A percentile compares a stretch with the other conserved stretches of the same genome.
Conservation (phyloP, 2,113 vertebrate genomes). For the Nestor notabilis region DNA sequence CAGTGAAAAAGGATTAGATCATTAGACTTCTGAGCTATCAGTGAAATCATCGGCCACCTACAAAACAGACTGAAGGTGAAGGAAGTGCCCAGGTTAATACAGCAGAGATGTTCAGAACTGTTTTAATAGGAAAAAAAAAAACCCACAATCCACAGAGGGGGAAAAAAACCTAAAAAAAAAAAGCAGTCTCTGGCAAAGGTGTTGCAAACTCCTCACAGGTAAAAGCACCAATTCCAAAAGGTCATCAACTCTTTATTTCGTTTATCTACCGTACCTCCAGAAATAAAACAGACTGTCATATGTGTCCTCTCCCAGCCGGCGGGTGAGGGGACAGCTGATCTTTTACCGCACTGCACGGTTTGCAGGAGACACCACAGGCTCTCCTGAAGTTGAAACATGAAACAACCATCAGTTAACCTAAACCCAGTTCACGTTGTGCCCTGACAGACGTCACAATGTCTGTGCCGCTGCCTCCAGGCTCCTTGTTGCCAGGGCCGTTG, state of each 20-base stretch:
- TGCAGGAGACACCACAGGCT: neutral
- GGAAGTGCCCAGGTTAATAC: neutral
- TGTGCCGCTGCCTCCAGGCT: neutral
- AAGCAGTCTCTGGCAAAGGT: neutral
- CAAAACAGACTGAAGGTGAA: neutral
- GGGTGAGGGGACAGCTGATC: neutral
- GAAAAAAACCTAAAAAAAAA: too few species aligned
- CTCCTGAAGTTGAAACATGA: neutral
- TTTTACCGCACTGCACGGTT: neutral
- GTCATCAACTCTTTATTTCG: neutral
- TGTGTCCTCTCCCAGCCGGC: too few species aligned
- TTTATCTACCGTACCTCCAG: neutral
- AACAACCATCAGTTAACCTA: neutral
- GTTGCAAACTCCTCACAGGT: neutral
- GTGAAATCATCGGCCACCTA: neutral
- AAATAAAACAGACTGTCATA: neutral
- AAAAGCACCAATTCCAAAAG: neutral
- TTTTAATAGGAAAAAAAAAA: neutral
- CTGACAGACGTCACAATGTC: neutral
- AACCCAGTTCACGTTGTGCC: neutral
- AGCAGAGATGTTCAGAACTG: neutral
- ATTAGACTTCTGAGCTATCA: neutral
- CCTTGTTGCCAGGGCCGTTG: neutral
- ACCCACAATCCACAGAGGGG: too few species aligned
- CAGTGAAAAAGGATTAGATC: neutral